Conservation (phyloP, 1,140 invertebrate species). For the Pachypsylla venusta region DNA sequence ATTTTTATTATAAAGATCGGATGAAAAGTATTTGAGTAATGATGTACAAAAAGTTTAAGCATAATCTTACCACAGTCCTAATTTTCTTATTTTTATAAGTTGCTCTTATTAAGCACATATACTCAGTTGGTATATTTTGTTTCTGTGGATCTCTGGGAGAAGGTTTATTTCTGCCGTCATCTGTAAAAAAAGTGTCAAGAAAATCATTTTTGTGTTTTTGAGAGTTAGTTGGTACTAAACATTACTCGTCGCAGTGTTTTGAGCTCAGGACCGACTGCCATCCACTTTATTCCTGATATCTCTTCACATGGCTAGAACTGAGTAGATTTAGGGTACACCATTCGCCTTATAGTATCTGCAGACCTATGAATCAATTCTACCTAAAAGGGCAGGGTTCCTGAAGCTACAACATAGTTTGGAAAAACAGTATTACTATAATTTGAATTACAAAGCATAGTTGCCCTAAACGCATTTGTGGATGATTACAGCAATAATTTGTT, state of each 20-base stretch:
- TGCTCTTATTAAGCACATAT: conserved; percentile 57
- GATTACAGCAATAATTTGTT: too few relatives aligned
- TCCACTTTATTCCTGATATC: neutral
- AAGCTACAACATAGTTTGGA: too few relatives aligned
- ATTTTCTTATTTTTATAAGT: conserved; percentile 57
- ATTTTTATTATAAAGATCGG: too few relatives aligned
- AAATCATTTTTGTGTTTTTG: conserved; percentile 12
- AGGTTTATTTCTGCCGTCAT: conserved; percentile 57
- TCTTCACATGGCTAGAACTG: conserved; percentile 1
- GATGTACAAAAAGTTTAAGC: too few relatives aligned
- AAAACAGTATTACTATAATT: too few relatives aligned
- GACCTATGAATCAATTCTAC: too few relatives aligned
- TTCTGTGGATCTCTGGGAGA: conserved; percentile 42
- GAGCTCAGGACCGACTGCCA: neutral
- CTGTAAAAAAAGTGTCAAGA: conserved; percentile 34
- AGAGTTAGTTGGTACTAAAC: neutral
- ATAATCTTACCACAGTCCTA: conserved; percentile 48
- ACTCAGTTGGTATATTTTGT: conserved; percentile 42
- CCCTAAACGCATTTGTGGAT: too few relatives aligned
- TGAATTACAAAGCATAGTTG: too few relatives aligned
- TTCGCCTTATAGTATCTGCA: neutral
- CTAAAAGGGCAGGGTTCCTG: too few relatives aligned
- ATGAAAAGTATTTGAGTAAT: too few relatives aligned
- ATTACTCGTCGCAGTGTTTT: neutral
- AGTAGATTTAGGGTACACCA: neutral